These are phyloP conservation scores for Orestias chungarensis DNA, from an alignment of 2,797 vertebrate genomes.

Conservation along the genomic window DNA sequence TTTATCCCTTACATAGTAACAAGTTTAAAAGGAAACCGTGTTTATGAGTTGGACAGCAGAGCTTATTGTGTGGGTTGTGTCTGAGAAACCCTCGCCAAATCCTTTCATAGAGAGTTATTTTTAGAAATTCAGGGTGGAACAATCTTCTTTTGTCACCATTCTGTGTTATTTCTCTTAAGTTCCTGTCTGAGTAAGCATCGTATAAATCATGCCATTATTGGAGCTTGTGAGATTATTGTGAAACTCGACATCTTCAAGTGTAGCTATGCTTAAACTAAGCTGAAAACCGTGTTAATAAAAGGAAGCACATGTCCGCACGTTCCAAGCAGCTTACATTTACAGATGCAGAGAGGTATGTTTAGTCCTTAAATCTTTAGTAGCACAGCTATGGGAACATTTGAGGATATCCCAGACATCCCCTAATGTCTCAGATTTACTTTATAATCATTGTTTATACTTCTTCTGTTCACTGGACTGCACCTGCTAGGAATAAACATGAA, in stretches of 20 bases:
- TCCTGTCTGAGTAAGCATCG: neutral
- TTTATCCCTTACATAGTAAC: neutral
- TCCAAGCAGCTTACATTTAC: neutral
- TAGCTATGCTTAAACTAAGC: neutral
- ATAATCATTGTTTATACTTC: too few relatives aligned
- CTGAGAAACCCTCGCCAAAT: neutral
- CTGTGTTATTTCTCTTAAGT: neutral
- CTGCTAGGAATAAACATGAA: too few relatives aligned
- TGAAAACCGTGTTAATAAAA: neutral
- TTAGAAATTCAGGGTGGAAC: neutral
- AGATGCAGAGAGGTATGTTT: neutral
- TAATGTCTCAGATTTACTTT: too few relatives aligned
- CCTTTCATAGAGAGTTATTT: neutral
- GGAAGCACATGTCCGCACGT: neutral
- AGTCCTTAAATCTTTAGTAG: neutral
- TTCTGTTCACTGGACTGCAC: too few relatives aligned
- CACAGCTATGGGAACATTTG: neutral
- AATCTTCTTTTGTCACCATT: neutral
- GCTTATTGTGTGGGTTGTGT: neutral
- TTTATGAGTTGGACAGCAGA: neutral
- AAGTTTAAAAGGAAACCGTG: neutral
- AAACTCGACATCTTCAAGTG: neutral
- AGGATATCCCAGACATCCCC: neutral
- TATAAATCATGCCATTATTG: neutral
- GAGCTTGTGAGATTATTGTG: neutral